These are phyloP conservation scores for Sciurus carolinensis DNA, from an alignment of 2,797 vertebrate species.

Conservation along the genomic window DNA sequence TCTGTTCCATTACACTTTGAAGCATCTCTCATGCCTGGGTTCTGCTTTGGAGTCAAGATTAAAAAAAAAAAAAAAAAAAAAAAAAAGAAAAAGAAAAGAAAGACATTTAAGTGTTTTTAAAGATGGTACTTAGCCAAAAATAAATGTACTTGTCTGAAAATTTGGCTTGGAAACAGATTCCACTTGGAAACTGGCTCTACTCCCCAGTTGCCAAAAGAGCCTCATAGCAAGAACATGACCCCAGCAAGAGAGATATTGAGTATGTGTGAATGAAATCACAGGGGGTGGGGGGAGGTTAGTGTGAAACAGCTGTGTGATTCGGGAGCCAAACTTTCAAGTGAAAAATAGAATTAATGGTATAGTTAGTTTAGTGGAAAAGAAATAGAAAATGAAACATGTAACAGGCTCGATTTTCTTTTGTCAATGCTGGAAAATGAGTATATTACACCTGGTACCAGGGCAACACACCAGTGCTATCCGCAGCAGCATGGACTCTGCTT, in stretches of 20 bases:
- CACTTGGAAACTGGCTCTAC: slow-evolving; percentile 57
- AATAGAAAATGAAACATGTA: slow-evolving; percentile 14
- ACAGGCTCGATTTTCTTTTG: slow-evolving; percentile 1
- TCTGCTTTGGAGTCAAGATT: not conserved
- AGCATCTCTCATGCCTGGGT: not conserved
- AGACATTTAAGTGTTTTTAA: slow-evolving; percentile 29
- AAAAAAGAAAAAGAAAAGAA: not conserved
- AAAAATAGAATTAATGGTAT: slow-evolving; percentile 73
- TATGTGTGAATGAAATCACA: slow-evolving; percentile 52
- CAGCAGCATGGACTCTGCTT: rapidly evolving
- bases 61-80: not conserved
- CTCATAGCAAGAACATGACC: slow-evolving; percentile 62
- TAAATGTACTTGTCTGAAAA: slow-evolving; percentile 65
- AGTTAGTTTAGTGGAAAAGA: slow-evolving; percentile 51
- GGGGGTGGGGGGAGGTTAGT: not conserved
- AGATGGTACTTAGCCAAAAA: slow-evolving; percentile 60
- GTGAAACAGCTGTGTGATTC: slow-evolving; percentile 71
- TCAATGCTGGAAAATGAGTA: not conserved
- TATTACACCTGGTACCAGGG: not conserved
- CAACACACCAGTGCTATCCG: rapidly evolving
- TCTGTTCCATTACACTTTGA: not conserved
- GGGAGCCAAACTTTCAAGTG: slow-evolving; percentile 66
- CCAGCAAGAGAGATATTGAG: not conserved
- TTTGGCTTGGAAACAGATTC: slow-evolving; percentile 60
- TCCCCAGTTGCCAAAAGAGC: slow-evolving; percentile 62